Conservation (phyloP, 2,797 vertebrate genomes). For the Octomys mimax region DNA sequence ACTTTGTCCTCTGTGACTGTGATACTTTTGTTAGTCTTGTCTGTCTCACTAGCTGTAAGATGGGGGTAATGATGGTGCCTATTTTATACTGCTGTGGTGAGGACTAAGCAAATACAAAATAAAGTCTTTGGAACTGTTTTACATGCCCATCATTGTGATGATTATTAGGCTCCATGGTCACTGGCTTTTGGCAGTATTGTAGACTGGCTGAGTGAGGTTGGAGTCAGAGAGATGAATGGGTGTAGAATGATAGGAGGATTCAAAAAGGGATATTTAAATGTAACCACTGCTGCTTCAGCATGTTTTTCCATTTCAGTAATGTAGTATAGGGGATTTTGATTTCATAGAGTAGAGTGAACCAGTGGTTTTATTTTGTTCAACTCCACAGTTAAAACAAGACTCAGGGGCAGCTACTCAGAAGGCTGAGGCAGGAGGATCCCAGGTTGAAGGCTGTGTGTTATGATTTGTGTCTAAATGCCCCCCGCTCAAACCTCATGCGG, state of each 20-base stretch:
- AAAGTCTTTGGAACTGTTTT: conserved; percentile 32
- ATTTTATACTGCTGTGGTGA: conserved; percentile 20
- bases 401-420: background rate
- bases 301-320: conserved; percentile 42
- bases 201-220: background rate
- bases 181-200: conserved; percentile 33
- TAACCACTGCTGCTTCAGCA: conserved; percentile 16
- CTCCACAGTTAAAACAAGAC: conserved; percentile 49
- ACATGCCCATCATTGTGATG: background rate
- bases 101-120: conserved; percentile 45
- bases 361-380: conserved; percentile 56
- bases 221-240: conserved; percentile 3
- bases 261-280: conserved; percentile 44
- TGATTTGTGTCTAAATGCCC: background rate
- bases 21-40: background rate
- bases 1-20: conserved; percentile 8
- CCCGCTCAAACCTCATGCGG: background rate
- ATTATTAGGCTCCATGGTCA: background rate
- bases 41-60: conserved; percentile 43
- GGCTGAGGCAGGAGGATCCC: background rate
- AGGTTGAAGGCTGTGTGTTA: background rate
- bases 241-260: conserved; percentile 16
- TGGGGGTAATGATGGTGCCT: background rate
- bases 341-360: conserved; percentile 56
- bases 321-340: conserved; percentile 34